These are phyloP conservation scores for Neofelis nebulosa DNA, from an alignment of 2,113 vertebrate species.

Conservation along the genomic window DNA sequence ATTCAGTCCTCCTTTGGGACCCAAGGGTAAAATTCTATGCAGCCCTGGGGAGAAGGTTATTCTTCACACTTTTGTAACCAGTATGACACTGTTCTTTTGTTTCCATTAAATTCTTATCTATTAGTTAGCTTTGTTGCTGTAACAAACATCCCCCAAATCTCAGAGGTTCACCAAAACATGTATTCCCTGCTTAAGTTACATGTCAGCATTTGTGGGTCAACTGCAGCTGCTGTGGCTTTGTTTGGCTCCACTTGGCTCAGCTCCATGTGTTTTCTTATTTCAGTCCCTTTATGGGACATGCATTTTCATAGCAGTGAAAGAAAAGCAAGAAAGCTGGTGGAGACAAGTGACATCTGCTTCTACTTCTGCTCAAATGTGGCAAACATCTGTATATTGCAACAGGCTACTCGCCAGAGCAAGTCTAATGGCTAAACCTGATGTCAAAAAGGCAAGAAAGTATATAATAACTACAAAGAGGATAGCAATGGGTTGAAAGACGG, in stretches of 20 bases:
- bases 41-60: background rate
- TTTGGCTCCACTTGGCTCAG: background rate
- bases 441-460: background rate
- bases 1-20: background rate
- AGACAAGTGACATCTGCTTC: background rate
- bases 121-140: background rate
- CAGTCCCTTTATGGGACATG: background rate
- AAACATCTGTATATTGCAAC: background rate
- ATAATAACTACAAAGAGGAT: background rate
- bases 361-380: background rate
- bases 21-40: background rate
- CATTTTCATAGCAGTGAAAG: background rate
- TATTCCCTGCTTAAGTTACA: background rate
- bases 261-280: background rate
- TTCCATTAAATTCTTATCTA: background rate
- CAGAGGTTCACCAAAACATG: conserved; percentile 1
- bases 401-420: background rate
- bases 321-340: background rate
- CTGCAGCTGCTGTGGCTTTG: background rate
- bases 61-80: background rate
- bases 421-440: background rate
- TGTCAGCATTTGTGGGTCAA: background rate
- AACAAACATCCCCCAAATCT: background rate
- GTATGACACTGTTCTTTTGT: background rate
- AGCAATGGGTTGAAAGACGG: background rate